A percentile compares a stretch with the other conserved stretches of the same genome.
Conservation (phyloP, 2,113 vertebrate species). For the Empidonax alnorum region DNA sequence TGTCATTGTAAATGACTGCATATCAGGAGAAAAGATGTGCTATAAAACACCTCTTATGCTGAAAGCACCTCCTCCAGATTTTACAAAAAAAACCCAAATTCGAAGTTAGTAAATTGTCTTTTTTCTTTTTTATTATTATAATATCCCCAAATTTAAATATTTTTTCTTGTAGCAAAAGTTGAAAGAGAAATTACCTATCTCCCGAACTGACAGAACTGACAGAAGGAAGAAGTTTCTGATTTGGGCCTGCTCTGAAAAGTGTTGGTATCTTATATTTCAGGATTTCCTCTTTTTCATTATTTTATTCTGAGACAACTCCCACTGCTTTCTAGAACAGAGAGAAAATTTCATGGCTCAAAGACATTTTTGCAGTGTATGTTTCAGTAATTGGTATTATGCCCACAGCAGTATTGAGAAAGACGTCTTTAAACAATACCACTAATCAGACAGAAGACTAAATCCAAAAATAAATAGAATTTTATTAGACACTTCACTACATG, state of each 20-base stretch:
- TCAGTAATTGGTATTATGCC: background rate
- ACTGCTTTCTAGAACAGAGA: background rate
- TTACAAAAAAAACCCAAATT: background rate
- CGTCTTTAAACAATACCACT: background rate
- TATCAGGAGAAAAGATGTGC: background rate
- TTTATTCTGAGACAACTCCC: background rate
- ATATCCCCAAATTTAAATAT: background rate
- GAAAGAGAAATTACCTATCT: background rate
- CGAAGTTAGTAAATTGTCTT: background rate
- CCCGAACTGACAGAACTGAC: background rate
- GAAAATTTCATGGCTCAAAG: background rate
- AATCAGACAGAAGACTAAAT: background rate
- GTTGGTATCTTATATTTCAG: background rate
- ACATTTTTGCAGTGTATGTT: background rate
- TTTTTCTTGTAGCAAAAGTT: background rate
- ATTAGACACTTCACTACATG: background rate
- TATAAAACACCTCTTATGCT: background rate
- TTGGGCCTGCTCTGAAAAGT: background rate
- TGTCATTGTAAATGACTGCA: background rate
- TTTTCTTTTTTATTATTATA: background rate
- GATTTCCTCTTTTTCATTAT: background rate
- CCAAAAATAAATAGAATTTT: background rate
- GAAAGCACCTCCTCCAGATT: background rate
- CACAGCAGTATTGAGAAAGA: background rate
- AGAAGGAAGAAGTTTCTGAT: background rate